Conservation (phyloP, 2,888 invertebrate species). For the Protophormia terraenovae region DNA sequence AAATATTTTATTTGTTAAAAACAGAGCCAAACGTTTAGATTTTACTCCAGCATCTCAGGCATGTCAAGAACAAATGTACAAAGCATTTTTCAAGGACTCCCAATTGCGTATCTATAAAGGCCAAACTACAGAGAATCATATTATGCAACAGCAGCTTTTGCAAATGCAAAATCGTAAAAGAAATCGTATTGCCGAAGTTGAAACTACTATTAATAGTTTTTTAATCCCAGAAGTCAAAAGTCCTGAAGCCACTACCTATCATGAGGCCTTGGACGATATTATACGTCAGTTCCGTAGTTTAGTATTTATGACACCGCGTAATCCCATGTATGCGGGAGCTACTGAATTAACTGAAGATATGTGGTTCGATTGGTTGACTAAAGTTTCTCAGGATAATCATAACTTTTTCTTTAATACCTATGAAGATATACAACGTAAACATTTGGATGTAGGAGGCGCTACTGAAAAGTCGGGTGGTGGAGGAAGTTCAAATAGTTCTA, state of each 20-base stretch:
- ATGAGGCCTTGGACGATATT: slow-evolving; percentile 70
- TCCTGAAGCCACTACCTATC: slow-evolving; percentile 69
- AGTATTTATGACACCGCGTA: slow-evolving; percentile 76
- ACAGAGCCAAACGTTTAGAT: slow-evolving; percentile 89
- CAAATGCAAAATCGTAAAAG: slow-evolving; percentile 70
- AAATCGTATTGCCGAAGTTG: slow-evolving; percentile 66
- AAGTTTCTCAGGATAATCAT: slow-evolving; percentile 73
- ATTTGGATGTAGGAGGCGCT: slow-evolving; percentile 67
- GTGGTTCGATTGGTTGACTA: slow-evolving; percentile 75
- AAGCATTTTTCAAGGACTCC: slow-evolving; percentile 74
- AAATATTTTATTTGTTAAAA: slow-evolving; percentile 91
- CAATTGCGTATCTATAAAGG: slow-evolving; percentile 73
- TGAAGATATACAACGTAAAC: slow-evolving; percentile 72
- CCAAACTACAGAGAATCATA: slow-evolving; percentile 69
- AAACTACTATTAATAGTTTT: slow-evolving; percentile 72
- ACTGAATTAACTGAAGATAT: slow-evolving; percentile 74
- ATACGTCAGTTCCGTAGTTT: slow-evolving; percentile 72
- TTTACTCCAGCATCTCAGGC: slow-evolving; percentile 83
- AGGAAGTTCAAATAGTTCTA: slow-evolving; percentile 44
- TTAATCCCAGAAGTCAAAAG: slow-evolving; percentile 73
- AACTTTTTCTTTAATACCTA: slow-evolving; percentile 76
- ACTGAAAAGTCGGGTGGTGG: slow-evolving; percentile 22
- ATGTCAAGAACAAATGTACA: slow-evolving; percentile 73
- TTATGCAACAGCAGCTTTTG: slow-evolving; percentile 38
- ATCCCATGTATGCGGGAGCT: slow-evolving; percentile 72